Conservation (phyloP, 2,888 invertebrate species). For the Ariolimax columbianus region DNA sequence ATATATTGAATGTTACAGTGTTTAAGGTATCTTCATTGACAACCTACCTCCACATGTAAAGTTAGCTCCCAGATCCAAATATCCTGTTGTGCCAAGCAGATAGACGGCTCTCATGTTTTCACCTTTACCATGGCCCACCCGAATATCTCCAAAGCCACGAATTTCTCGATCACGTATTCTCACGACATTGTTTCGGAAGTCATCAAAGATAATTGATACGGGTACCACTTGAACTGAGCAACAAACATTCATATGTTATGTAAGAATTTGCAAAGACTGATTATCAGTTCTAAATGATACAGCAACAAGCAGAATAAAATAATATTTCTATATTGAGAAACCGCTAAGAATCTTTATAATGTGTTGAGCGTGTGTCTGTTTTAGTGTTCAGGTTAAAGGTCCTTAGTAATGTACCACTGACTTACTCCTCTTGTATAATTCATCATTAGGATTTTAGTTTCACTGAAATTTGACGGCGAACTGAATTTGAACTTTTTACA, state of each 20-base stretch:
- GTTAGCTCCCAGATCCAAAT: constrained; percentile 72
- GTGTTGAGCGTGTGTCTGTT: no score
- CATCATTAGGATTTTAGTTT: no score
- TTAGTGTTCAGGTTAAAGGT: no score
- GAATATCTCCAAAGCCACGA: constrained; percentile 59
- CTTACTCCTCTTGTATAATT: no score
- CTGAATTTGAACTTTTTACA: no score
- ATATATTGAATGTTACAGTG: no score
- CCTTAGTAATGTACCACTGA: no score
- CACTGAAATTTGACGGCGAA: no score
- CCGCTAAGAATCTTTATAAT: background rate
- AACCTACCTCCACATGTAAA: constrained; percentile 73
- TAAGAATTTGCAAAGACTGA: background rate
- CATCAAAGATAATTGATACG: constrained; percentile 48
- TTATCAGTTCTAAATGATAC: background rate
- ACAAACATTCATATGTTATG: background rate
- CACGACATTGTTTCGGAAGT: constrained; percentile 50
- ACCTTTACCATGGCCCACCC: constrained; percentile 57
- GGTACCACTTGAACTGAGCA: constrained; percentile 53
- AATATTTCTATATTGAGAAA: background rate
- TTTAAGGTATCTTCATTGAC: background rate
- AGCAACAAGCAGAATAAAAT: background rate
- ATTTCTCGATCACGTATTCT: constrained; percentile 61
- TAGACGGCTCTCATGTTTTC: constrained; percentile 59
- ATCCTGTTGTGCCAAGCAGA: constrained; percentile 72